Evolutionary conservation across 2,888 invertebrate genomes (phyloP).

Genomic region (Baccha elongata): DNA sequence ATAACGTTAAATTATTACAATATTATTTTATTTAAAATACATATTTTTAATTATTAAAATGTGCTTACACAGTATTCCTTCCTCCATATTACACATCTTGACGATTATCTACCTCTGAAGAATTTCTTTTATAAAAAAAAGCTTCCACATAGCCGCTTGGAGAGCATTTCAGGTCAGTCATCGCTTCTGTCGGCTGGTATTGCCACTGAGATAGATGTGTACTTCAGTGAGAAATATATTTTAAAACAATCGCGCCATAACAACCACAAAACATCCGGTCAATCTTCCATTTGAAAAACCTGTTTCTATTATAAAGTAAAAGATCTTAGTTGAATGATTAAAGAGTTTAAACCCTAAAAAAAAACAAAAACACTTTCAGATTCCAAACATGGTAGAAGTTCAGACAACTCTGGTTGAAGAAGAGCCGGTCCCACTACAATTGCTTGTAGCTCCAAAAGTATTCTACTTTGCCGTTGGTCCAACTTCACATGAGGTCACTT

Average conservation of each 20-base stretch:
- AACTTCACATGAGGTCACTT: conserved; percentile 78
- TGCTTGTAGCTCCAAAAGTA: conserved; percentile 44
- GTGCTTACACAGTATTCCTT: conserved; percentile 47
- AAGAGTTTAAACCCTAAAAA: not conserved
- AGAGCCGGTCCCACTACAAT: conserved; percentile 41
- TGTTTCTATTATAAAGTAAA: conserved; percentile 19
- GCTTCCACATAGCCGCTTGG: conserved; percentile 20
- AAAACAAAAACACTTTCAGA: conserved; percentile 14
- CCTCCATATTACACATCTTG: not conserved
- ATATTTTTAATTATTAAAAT: conserved; percentile 42
- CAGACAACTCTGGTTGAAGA: conserved; percentile 55
- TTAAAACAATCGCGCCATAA: conserved; percentile 31
- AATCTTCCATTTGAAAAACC: not conserved
- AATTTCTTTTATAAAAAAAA: conserved; percentile 39
- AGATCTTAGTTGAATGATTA: conserved; percentile 18
- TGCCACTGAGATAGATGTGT: not conserved
- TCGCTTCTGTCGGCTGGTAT: not conserved
- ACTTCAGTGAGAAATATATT: conserved; percentile 30
- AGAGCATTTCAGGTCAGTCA: too few species aligned
- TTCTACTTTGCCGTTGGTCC: conserved; percentile 81
- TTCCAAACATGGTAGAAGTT: conserved; percentile 53
- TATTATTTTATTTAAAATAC: too few species aligned
- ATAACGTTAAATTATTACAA: too few species aligned
- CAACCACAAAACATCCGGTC: not conserved
- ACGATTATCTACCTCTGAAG: not conserved